A percentile compares a stretch with the other conserved stretches of the same genome.
These are phyloP conservation scores for Drosophila watanabei DNA, from an alignment of 1,140 invertebrate species.

Conservation along the genomic window DNA sequence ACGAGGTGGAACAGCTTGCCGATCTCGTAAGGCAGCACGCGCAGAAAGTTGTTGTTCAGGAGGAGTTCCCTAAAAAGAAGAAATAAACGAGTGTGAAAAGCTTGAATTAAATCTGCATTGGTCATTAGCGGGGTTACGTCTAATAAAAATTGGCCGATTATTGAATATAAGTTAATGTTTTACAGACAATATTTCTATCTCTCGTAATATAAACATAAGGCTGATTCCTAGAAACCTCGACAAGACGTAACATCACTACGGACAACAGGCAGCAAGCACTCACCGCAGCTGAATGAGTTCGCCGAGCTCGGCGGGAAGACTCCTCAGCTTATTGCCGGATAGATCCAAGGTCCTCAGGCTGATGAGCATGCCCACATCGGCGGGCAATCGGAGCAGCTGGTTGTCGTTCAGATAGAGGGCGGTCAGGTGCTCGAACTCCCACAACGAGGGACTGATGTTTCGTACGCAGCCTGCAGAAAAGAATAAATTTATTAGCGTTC, in stretches of 20 bases:
- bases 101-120: background rate
- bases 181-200: background rate
- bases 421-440: constrained; percentile 96
- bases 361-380: constrained; percentile 93
- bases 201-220: too few relatives aligned
- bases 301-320: constrained; percentile 97
- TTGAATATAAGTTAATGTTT: background rate
- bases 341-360: constrained; percentile 96
- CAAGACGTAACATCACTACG: background rate
- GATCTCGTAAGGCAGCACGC: constrained; percentile 97
- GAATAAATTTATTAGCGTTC: background rate
- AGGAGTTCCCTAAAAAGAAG: constrained; percentile 93
- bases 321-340: constrained; percentile 97
- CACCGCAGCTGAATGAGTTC: constrained; percentile 96
- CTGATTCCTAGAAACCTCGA: background rate
- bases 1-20: constrained; percentile 99
- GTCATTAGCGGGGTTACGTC: constrained; percentile 7
- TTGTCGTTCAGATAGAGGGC: constrained; percentile 98
- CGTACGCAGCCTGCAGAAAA: constrained; percentile 94
- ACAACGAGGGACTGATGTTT: constrained; percentile 95
- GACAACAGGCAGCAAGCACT: constrained; percentile 21
- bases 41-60: constrained; percentile 96
- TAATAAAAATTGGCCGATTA: background rate
- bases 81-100: constrained; percentile 9
- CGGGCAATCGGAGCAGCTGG: constrained; percentile 93